Evolutionary conservation across 2,888 invertebrate genomes (phyloP), one percentile per base, ranked within the genome.

Genomic region (Cancer borealis): DNA sequence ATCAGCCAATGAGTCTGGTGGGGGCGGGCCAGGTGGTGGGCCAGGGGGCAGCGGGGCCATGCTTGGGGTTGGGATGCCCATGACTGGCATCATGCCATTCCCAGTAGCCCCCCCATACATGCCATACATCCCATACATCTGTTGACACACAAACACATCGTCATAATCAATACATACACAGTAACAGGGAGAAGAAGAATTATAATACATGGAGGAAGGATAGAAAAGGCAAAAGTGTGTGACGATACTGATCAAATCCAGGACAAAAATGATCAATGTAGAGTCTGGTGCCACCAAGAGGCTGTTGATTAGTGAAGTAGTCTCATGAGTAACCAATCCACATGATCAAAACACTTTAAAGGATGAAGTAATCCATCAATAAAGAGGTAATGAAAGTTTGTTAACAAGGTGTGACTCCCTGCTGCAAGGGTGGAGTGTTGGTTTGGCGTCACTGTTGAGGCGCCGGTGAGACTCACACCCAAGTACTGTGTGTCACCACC

Each of bases 51-150:
- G 66, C 12, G 84, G 92, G 45, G 66, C 79, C 17, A 49, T 17
- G 10, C 17, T 26, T 6, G 92, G 92, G 21, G 92, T 84, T 26
- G 92, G 92, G 21, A 94, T 92, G 26, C 92, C 88, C 94, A 94
- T 94, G 73, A 88, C n/a, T 21, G 94, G 92, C 88, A 93, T 60
- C 39, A 92, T 88, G 21, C 89, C 39, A 21, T 26, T 49, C 10
- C 73, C 73, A 0, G n/a, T n/a, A n/a, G 26, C 73, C 10, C n/a
- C 73, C 26, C 94, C 94, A 45, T 94, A 94, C 94, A 94, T 92
- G 84, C 92, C 92, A 84, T 94, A 94, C 94, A 94, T 94, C 26
- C 94, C 92, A 46, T 94, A 94, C 88, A 94, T 88, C 94, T 94
- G 90, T 79, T 26, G 84, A 94, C 17, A 93, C 26, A 45, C 3